Percentiles rank a stretch among this genome's conserved stretches.
phyloP scores from a whole-genome alignment of 2,888 invertebrate genomes.

The Craniophora ligustri region DNA sequence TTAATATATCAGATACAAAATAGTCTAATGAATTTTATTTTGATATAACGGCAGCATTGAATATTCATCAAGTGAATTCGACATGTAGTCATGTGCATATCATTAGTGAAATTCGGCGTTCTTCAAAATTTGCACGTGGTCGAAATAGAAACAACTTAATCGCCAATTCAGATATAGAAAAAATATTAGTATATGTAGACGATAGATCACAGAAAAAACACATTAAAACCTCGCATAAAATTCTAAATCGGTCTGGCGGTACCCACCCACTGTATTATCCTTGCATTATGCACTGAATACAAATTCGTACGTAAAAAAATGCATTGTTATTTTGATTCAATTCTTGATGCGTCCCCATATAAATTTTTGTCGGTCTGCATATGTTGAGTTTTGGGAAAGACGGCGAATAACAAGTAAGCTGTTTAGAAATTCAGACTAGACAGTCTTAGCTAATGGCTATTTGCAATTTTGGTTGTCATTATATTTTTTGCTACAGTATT shows the following conservation, averaged over 20 bases:
- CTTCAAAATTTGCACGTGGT: conserved; percentile 37
- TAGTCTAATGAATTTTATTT: conserved; percentile 24
- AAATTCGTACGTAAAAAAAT: conserved; percentile 73
- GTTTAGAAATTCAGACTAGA: conserved; percentile 34
- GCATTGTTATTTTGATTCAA: conserved; percentile 78
- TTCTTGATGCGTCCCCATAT: conserved; percentile 74
- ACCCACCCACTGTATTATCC: conserved; percentile 83
- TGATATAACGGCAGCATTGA: conserved; percentile 8
- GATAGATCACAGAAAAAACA: conserved; percentile 56
- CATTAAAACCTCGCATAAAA: conserved; percentile 72
- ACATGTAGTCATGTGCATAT: conserved; percentile 24
- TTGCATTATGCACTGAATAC: conserved; percentile 80
- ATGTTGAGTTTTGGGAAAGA: conserved; percentile 54
- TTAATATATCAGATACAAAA: conserved; percentile 27
- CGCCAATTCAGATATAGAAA: conserved; percentile 29
- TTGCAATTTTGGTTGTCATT: conserved; percentile 40
- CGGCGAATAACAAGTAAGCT: conserved; percentile 44
- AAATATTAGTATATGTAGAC: conserved; percentile 42
- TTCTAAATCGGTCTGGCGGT: conserved; percentile 73
- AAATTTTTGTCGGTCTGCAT: conserved; percentile 67
- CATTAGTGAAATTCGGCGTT: conserved; percentile 39
- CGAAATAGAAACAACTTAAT: conserved; percentile 40
- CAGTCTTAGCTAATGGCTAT: conserved; percentile 43
- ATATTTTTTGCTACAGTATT: conserved; percentile 12
- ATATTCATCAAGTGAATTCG: conserved; percentile 35